phyloP scores from a whole-genome alignment of 2,113 vertebrate species.

The Deroptyus accipitrinus region DNA sequence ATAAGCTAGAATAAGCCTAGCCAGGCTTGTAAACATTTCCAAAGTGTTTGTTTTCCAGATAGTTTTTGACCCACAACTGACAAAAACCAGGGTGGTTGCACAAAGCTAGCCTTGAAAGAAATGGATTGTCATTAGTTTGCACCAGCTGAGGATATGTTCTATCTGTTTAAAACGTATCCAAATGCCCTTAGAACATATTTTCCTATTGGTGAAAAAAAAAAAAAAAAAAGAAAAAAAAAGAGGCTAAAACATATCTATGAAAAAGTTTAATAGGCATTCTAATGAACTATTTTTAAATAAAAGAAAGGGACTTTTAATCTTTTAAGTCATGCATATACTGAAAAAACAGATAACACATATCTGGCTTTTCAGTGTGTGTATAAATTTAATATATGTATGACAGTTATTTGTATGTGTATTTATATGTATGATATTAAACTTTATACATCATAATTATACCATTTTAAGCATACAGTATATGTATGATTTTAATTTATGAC shows the following conservation, averaged over 20 bases:
- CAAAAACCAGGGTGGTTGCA: neutral
- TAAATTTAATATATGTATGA: neutral
- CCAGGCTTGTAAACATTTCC: conserved; percentile 39
- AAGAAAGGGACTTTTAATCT: neutral
- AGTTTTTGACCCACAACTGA: conserved; percentile 43
- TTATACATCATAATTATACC: neutral
- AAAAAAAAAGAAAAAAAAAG: neutral
- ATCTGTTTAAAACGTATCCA: neutral
- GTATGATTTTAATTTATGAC: neutral
- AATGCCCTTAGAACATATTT: too few species aligned
- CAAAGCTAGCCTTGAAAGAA: conserved; percentile 44
- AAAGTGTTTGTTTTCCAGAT: conserved; percentile 46
- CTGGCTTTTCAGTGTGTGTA: neutral
- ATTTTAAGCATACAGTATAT: neutral
- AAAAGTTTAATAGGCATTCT: neutral
- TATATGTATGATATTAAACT: neutral
- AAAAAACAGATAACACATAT: neutral
- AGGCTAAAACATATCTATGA: neutral
- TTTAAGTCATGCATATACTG: neutral
- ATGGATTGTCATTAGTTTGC: conserved; percentile 22
- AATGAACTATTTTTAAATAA: neutral
- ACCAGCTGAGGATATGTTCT: conserved; percentile 2
- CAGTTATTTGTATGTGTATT: neutral
- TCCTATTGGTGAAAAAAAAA: too few species aligned
- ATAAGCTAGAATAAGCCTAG: conserved; percentile 30